Base-by-base conservation (phyloP, 2,113 vertebrate genomes). In the Macroglossus sobrinus region DNA sequence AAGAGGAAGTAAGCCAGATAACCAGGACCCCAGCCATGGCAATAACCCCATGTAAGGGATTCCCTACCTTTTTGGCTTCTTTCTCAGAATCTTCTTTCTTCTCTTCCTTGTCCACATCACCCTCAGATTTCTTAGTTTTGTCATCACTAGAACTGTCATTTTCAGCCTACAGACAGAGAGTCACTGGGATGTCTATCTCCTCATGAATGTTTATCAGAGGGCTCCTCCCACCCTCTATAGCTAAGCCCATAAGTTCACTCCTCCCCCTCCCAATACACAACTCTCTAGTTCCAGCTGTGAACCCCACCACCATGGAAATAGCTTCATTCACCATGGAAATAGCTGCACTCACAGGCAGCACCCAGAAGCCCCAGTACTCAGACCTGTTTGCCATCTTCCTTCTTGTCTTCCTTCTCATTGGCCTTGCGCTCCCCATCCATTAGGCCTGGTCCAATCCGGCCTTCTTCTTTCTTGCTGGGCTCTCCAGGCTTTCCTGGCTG, bases 51-150 rank as follows among this genome's bases (percentile, higher is more conserved):
- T 0, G 22, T 4, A 8, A 75, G 19, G 24, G 9, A 57, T 8
- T 35, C 21, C 74, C 45, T 28, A 99, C 99, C 98, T 99, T 99
- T 96, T 99, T 99, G 24, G 97, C 96, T 84, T 99, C 98, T 2
- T 98, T 98, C 84, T 98, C 98, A 0, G 98, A 91, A 50, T 98
- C 98, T 24, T 99, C 99, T 47, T 99, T 99, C 94, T 98, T 98
- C 66, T 97, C 93, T 0, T 98, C 94, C 84, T 98, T 98, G n/a
- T 98, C 98, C 68, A 98, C 98, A 13, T 97, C 79, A 79, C 97
- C 59, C 64, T 98, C 98, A 57, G 97, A 93, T 92, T 98, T 98
- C 93, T 98, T 98, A 0, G 88, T 85, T 59, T 98, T 98, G 12
- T 98, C 98, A 33, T 99, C 99, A 3, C 72, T 85, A 19, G 92